Conservation (phyloP, 2,888 invertebrate species). For the Unio pictorum region DNA sequence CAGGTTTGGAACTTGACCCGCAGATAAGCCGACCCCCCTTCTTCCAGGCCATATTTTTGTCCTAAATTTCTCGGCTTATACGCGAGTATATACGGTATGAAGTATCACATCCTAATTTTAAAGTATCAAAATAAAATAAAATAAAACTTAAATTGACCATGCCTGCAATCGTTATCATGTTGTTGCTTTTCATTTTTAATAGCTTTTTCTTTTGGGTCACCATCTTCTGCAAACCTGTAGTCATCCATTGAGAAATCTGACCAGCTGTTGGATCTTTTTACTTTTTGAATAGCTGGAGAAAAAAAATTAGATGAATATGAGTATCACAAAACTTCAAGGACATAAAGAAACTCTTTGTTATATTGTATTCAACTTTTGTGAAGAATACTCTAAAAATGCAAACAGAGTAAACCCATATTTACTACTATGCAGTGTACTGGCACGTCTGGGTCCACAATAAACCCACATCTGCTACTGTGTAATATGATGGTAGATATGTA, state of each 20-base stretch:
- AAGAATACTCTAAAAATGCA: too few relatives aligned
- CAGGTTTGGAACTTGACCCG: too few relatives aligned
- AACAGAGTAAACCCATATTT: too few relatives aligned
- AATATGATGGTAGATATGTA: too few relatives aligned
- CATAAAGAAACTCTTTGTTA: background rate
- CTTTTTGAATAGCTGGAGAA: conserved; percentile 59
- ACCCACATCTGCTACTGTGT: too few relatives aligned
- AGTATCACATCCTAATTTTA: background rate
- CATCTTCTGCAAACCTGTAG: conserved; percentile 66
- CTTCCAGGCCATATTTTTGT: too few relatives aligned
- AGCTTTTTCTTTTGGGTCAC: conserved; percentile 61
- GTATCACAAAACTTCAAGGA: background rate
- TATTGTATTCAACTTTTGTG: too few relatives aligned
- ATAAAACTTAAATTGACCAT: conserved; percentile 6
- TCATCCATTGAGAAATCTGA: conserved; percentile 86
- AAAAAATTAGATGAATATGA: background rate
- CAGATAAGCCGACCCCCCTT: too few relatives aligned
- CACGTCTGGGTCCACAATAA: too few relatives aligned
- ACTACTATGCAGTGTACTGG: too few relatives aligned
- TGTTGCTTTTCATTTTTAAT: conserved; percentile 58
- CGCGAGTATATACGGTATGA: background rate
- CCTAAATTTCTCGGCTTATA: too few relatives aligned
- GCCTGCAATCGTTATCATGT: conserved; percentile 67
- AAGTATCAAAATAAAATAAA: background rate
- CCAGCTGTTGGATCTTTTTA: conserved; percentile 87